phyloP scores from a whole-genome alignment of 53 echinoderm and acorn worm genomes.

The Echinarachnius parma region DNA sequence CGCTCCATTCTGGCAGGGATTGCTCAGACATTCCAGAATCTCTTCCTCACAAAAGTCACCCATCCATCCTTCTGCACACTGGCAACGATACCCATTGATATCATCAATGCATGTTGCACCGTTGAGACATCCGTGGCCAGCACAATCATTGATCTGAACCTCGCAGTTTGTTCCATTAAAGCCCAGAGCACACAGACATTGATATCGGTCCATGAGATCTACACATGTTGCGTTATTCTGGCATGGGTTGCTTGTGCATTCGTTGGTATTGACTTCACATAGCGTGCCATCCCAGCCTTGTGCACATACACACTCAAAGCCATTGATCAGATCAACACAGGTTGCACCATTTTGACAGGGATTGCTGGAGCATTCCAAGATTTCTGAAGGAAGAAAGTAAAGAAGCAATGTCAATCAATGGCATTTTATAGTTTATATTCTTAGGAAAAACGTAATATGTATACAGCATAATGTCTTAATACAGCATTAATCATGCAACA shows the following conservation, averaged over 20 bases:
- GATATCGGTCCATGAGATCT: slow-evolving; percentile 6
- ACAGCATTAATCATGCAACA: too few species aligned
- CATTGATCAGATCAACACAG: slow-evolving; percentile 64
- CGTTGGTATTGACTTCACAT: slow-evolving; percentile 58
- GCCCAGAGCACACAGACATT: slow-evolving; percentile 21
- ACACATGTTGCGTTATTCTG: slow-evolving; percentile 34
- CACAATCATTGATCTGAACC: slow-evolving; percentile 28
- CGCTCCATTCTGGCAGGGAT: slow-evolving; percentile 60
- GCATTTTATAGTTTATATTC: too few species aligned
- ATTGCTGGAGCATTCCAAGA: neutral
- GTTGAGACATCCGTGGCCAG: slow-evolving; percentile 16
- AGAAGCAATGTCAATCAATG: too few species aligned
- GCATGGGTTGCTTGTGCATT: slow-evolving; percentile 31
- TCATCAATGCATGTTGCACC: slow-evolving; percentile 43
- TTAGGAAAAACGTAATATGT: neutral
- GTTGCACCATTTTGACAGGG: slow-evolving; percentile 52
- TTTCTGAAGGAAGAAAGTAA: too few species aligned
- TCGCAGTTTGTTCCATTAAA: slow-evolving; percentile 36
- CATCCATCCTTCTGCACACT: slow-evolving; percentile 34
- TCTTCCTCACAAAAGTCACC: slow-evolving; percentile 31
- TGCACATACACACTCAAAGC: slow-evolving; percentile 62
- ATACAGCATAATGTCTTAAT: too few species aligned
- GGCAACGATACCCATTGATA: slow-evolving; percentile 28
- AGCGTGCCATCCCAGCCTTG: slow-evolving; percentile 56
- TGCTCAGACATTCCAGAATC: slow-evolving; percentile 52